These are phyloP conservation scores for Hycleus phaleratus DNA, from an alignment of 1,140 invertebrate genomes.

Conservation along the genomic window DNA sequence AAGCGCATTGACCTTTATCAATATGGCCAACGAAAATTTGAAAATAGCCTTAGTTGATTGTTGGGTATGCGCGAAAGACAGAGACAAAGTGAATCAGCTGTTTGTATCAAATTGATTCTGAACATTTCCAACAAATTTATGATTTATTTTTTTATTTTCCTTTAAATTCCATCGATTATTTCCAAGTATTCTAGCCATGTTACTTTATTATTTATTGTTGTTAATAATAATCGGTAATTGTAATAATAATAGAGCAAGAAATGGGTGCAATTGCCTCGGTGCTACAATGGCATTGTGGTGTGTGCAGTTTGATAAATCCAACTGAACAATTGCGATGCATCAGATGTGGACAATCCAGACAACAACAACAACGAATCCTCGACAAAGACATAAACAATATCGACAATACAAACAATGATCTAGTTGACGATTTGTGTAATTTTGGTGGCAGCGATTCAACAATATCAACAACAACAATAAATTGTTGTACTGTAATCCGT, in stretches of 20 bases:
- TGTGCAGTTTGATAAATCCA: slow-evolving; percentile 78
- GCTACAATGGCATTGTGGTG: slow-evolving; percentile 80
- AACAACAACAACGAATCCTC: slow-evolving; percentile 19
- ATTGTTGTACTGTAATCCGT: background rate
- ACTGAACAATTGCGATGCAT: slow-evolving; percentile 70
- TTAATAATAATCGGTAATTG: no score
- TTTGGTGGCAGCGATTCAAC: slow-evolving; percentile 17
- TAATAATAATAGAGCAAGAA: no score
- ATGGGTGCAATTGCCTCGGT: slow-evolving; percentile 86
- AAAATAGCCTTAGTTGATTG: slow-evolving; percentile 5
- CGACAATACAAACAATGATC: background rate
- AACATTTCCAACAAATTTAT: slow-evolving; percentile 9
- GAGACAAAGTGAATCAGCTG: slow-evolving; percentile 13
- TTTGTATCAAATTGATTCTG: slow-evolving; percentile 4
- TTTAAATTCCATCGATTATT: no score
- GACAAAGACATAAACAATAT: background rate
- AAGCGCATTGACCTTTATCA: slow-evolving; percentile 5
- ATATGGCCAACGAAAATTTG: slow-evolving; percentile 18
- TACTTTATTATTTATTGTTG: no score
- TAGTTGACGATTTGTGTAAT: background rate
- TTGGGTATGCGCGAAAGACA: no score
- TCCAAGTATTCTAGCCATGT: no score
- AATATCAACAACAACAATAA: background rate
- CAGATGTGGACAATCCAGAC: slow-evolving; percentile 57
- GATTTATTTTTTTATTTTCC: slow-evolving; percentile 1